Base-by-base conservation (phyloP, 2,888 invertebrate genomes). In the Dendrolimus houi region DNA sequence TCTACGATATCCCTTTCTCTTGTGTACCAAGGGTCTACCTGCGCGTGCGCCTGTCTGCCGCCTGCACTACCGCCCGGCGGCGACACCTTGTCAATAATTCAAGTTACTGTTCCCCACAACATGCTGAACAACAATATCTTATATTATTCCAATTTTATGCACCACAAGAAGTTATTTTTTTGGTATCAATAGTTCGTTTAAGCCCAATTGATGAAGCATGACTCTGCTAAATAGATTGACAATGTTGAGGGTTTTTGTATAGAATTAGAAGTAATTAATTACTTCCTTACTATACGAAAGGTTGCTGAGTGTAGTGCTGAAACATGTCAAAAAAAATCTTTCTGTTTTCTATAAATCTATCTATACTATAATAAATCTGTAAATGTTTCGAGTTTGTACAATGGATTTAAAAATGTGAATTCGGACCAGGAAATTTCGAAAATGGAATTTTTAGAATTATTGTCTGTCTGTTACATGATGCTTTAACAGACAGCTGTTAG, bases 1-100 rank as follows among this genome's bases (percentile, higher is more conserved):
- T 67, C 60, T 55, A 62, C 60, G 71, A 71, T 70, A 42, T 52
- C 8, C 54, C 60, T 54, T 56, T 71, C 70, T 65, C 68, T 62
- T 59, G 82, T 70, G 55, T 62, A 82, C 66, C 55, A 67, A 74
- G 71, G 73, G 75, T 70, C 79, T 89, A 88, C 89, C 89, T 89
- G 89, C 88, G 88, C 85, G 84, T 74, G 87, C 89, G 88, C 79
- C 79, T 76, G 75, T 69, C 76, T 73, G 77, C 81, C 75, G 80
- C 75, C 76, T 75, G 75, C 77, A 74, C 75, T 71, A 72, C 79
- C 77, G 75, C 79, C 29, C 84, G 76, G 81, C 82, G 79, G 82
- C 81, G 79, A 85, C 82, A 82, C 85, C 81, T 81, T 85, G 86
- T 87, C 87, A 86, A 87, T 85, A 83, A 83, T 82, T 85, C 81